A percentile compares a stretch with the other conserved stretches of the same genome.
Conservation (phyloP, 2,888 invertebrate genomes). For the Drosophila putrida region DNA sequence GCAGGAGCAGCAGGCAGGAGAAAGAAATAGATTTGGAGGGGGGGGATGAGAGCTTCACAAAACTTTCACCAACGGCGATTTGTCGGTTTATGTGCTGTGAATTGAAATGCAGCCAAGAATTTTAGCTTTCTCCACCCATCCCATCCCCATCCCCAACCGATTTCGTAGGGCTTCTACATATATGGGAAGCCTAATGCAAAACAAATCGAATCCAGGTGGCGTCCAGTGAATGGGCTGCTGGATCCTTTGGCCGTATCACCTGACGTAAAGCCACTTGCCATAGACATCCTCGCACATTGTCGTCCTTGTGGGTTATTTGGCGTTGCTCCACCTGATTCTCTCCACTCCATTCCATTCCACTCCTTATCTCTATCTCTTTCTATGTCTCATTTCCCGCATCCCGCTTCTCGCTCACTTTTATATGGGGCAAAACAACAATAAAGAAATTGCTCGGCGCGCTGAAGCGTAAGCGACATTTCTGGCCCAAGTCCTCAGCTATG, state of each 20-base stretch:
- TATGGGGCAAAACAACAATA: slow-evolving; percentile 55
- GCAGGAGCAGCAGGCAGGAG: background rate
- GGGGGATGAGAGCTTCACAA: slow-evolving; percentile 22
- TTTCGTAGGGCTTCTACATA: background rate
- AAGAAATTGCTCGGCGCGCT: slow-evolving; percentile 72
- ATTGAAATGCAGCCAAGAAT: slow-evolving; percentile 77
- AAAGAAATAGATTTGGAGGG: background rate
- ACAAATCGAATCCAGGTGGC: slow-evolving; percentile 57
- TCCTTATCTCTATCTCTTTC: slow-evolving; percentile 8
- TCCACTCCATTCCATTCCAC: no score
- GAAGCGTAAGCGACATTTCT: slow-evolving; percentile 78
- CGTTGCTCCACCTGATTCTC: slow-evolving; percentile 4
- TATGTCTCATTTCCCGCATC: slow-evolving; percentile 1
- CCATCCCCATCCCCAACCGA: background rate
- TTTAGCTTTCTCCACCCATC: slow-evolving; percentile 14
- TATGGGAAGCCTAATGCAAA: slow-evolving; percentile 59
- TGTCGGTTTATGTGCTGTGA: slow-evolving; percentile 78
- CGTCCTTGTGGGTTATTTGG: slow-evolving; percentile 49
- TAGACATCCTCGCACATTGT: slow-evolving; percentile 39
- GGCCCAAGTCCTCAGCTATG: slow-evolving; percentile 41
- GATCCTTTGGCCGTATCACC: slow-evolving; percentile 20
- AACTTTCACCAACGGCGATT: slow-evolving; percentile 71
- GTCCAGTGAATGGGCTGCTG: slow-evolving; percentile 29
- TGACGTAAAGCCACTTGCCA: slow-evolving; percentile 35
- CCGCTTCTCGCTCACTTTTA: slow-evolving; percentile 21